Base-by-base conservation (phyloP, 2,797 vertebrate genomes). In the Muraenolepis orangiensis region DNA sequence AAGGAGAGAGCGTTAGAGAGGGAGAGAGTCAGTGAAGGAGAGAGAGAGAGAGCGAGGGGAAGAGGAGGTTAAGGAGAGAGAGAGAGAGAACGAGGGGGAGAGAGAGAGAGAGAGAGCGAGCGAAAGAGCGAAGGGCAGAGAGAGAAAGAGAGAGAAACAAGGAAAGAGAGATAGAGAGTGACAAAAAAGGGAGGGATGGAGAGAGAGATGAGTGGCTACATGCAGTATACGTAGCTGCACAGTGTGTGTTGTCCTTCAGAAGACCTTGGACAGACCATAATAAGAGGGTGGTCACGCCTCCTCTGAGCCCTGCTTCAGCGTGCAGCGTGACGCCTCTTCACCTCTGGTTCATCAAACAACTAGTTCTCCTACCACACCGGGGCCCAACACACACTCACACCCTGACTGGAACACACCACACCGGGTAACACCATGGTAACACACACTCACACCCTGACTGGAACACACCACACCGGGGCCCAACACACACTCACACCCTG, bases 201-300 rank as follows among this genome's bases (percentile, higher is more conserved):
- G 34, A 57, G 23, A 26, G 73, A 40, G 61, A 46, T 69, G 40
- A 28, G 71, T n/a, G 71, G 30, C 26, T 11, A 74, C 80, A 82
- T 86, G 82, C 85, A 81, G 81, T 81, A 20, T 46, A n/a, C n/a
- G n/a, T n/a, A 46, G 80, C 85, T 85, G 72, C 74, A 75, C 70
- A 67, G n/a, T 69, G 75, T 69, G 75, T 51, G 30, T 36, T 86
- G 85, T 91, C 91, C 88, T 92, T 89, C 80, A 90, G 69, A 69
- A 87, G 86, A 88, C 89, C 88, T 90, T 91, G 72, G 28, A 57
- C 69, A 81, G 80, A 86, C 84, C 86, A 82, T 84, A 86, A 91
- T 73, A 84, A 90, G 71, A 36, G 69, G 78, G 73, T 71, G 67
- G 73, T 80, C 75, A 78, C 18, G 20, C 76, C 77, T 74, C 79